phyloP scores from a whole-genome alignment of 2,888 invertebrate species.

The Sipunculus nudus region DNA sequence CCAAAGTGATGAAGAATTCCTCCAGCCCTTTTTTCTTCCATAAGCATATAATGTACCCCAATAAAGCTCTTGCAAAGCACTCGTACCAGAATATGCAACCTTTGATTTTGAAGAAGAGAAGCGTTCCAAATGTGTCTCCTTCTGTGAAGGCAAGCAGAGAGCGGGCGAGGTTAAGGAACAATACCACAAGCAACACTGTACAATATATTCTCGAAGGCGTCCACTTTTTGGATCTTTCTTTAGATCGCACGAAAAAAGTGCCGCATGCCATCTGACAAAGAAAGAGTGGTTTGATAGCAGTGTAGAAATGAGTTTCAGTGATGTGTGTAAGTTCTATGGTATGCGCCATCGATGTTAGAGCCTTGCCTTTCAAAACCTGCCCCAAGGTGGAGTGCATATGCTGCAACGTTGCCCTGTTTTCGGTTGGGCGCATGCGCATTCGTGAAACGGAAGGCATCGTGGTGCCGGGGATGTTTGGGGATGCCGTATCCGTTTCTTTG shows the following conservation, averaged over 20 bases:
- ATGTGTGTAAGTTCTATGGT: slow-evolving; percentile 28
- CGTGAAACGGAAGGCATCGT: too few relatives aligned
- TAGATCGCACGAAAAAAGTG: slow-evolving; percentile 25
- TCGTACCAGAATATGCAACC: slow-evolving; percentile 38
- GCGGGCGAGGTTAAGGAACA: slow-evolving; percentile 29
- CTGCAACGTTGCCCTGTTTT: too few relatives aligned
- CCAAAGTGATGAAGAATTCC: slow-evolving; percentile 25
- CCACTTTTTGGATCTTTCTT: slow-evolving; percentile 10
- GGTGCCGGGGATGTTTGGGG: too few relatives aligned
- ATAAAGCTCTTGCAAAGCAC: slow-evolving; percentile 11
- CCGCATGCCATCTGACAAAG: slow-evolving; percentile 30
- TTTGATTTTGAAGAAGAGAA: slow-evolving; percentile 44
- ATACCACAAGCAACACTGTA: slow-evolving; percentile 2
- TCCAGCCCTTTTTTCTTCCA: slow-evolving; percentile 10
- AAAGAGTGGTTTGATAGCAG: slow-evolving; percentile 14
- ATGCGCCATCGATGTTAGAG: too few relatives aligned
- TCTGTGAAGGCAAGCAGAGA: slow-evolving; percentile 27
- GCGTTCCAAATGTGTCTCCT: slow-evolving; percentile 29
- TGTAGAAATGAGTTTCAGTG: slow-evolving; percentile 23
- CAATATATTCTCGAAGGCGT: slow-evolving; percentile 24
- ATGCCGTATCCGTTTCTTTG: too few relatives aligned
- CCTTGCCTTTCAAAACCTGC: too few relatives aligned
- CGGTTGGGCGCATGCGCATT: too few relatives aligned
- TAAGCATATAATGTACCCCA: slow-evolving; percentile 17
- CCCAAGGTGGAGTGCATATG: too few relatives aligned